A percentile compares a stretch with the other conserved stretches of the same genome.
Evolutionary conservation across 2,113 vertebrate species (phyloP).

Genomic region (Hylia prasina): DNA sequence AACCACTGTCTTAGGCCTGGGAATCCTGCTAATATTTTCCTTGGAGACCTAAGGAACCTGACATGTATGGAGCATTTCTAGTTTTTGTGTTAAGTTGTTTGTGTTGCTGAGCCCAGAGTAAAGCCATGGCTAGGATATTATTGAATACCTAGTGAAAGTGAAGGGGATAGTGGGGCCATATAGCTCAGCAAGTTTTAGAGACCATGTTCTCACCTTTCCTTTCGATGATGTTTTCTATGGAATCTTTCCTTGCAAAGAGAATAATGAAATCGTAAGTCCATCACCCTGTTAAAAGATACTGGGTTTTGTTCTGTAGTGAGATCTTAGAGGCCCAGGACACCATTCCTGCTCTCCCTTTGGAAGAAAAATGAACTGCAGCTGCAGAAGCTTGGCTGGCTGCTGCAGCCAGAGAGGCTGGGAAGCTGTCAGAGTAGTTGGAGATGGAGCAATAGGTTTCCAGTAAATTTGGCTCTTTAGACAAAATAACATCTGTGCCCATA

Average conservation of each 20-base stretch:
- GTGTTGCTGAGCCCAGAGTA: neutral
- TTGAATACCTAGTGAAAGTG: neutral
- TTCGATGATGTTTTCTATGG: neutral
- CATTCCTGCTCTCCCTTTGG: neutral
- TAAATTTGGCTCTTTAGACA: neutral
- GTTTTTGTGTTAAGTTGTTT: neutral
- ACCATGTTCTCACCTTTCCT: neutral
- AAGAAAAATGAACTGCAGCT: neutral
- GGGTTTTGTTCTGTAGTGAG: neutral
- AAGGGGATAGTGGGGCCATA: accelerated
- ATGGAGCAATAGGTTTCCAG: neutral
- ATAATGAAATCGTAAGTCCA: neutral
- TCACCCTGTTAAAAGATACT: neutral
- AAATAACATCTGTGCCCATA: neutral
- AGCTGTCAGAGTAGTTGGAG: neutral
- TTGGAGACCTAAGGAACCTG: neutral
- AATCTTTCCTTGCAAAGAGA: neutral
- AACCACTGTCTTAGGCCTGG: neutral
- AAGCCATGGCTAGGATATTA: neutral
- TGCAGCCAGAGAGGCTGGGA: neutral
- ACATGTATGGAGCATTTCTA: neutral
- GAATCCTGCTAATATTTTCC: neutral
- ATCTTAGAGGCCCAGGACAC: neutral
- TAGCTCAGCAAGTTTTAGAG: neutral
- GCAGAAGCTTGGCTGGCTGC: neutral